Percentiles rank a stretch among this genome's conserved stretches.
phyloP scores from a whole-genome alignment of 2,888 invertebrate genomes.

The Lamellibrachia columna region DNA sequence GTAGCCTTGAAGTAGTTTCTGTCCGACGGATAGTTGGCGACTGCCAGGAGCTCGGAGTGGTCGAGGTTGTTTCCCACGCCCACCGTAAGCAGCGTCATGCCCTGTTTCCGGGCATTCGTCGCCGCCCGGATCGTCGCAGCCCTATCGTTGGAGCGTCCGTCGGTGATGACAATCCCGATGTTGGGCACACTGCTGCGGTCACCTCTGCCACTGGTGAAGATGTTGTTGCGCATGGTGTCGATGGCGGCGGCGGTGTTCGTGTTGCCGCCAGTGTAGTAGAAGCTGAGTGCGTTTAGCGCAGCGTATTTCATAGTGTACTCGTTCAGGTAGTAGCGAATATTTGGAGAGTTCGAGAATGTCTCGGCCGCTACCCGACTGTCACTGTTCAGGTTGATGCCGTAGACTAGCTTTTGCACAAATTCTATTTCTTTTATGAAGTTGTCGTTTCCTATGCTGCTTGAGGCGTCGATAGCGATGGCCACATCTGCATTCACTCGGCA shows the following conservation, averaged over 20 bases:
- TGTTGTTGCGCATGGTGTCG: neutral
- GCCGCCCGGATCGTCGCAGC: too few relatives aligned
- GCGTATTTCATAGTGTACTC: neutral
- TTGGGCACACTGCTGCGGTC: slow-evolving; percentile 30
- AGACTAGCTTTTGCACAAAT: neutral
- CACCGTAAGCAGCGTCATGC: too few relatives aligned
- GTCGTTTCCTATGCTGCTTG: slow-evolving; percentile 23
- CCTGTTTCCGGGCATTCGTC: too few relatives aligned
- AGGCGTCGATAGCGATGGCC: slow-evolving; percentile 25
- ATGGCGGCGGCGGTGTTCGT: too few relatives aligned
- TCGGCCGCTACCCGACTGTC: too few relatives aligned
- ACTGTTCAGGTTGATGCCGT: too few relatives aligned
- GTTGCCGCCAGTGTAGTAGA: slow-evolving; percentile 19
- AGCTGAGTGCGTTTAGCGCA: slow-evolving; percentile 30
- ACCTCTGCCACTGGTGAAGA: slow-evolving; percentile 24
- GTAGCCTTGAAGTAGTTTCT: neutral
- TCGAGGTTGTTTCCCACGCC: neutral
- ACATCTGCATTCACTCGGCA: neutral
- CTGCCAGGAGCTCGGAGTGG: slow-evolving; percentile 22
- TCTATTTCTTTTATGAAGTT: slow-evolving; percentile 21
- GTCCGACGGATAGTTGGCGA: slow-evolving; percentile 22
- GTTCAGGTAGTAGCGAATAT: too few relatives aligned
- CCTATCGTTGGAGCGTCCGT: too few relatives aligned
- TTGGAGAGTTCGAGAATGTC: too few relatives aligned
- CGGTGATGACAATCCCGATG: too few relatives aligned